Base-by-base conservation (phyloP, 2,888 invertebrate species). In the Sylvicola cinctus region DNA sequence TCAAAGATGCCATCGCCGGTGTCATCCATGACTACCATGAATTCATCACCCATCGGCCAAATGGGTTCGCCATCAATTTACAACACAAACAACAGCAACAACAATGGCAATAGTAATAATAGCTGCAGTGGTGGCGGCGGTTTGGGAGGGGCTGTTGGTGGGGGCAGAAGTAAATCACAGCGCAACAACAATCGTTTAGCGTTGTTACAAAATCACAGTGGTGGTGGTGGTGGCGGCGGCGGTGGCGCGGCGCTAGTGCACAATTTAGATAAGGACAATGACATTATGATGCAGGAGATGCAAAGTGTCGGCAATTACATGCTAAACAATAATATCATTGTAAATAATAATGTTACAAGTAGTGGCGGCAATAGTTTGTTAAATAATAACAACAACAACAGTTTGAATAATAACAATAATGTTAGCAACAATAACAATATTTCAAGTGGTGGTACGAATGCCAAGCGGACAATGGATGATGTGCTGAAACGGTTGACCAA, bases 401-500 rank as follows among this genome's bases (percentile, higher is more conserved):
- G 15, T 25, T 32, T 25, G 7, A 25, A 32, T 34, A 34, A 29
- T 14, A 34, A 34, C 10, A 23, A 14, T 34, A 23, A 20, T 20
- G 20, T 20, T 20, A 20, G 20, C 20, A 20, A 20, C 20, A 20
- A 20, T 20, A 20, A 20, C 20, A 20, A 20, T 8, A 20, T 20
- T 8, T 6, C 20, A 6, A 28, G 28, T 28, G 28, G 28, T 11
- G 28, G 28, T n/a, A 12, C 28, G 4, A 28, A 13, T 28, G n/a
- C 6, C 28, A 13, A 79, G 60, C 65, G 78, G 56, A 79, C 84
- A 40, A 87, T 88, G 87, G 87, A 88, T 62, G 84, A 87, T 62
- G 87, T 88, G 30, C 65, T 85, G 35, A 81, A 83, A 59, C 70
- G 80, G 55, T 66, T 81, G 45, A 84, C 81, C 42, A 79, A 81